phyloP scores from a whole-genome alignment of 2,888 invertebrate genomes.

The Lepidocyrtoides sp. region DNA sequence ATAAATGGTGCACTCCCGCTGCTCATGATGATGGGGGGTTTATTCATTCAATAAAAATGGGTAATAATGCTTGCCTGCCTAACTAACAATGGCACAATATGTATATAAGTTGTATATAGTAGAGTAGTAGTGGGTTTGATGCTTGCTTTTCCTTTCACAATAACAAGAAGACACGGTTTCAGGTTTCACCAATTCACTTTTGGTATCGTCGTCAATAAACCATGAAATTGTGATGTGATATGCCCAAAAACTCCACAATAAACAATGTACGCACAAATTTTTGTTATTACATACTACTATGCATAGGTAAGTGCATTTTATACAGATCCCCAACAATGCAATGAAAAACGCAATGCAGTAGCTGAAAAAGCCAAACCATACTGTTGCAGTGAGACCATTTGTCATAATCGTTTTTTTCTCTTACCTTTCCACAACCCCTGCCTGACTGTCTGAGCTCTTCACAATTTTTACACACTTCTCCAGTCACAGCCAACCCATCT shows the following conservation, averaged over 20 bases:
- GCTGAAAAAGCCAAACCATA: constrained; percentile 41
- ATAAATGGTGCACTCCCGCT: constrained; percentile 61
- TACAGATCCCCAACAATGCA: background rate
- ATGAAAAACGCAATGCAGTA: constrained; percentile 20
- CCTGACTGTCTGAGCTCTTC: constrained; percentile 46
- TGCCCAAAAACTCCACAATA: constrained; percentile 33
- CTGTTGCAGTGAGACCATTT: background rate
- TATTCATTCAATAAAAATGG: constrained; percentile 77
- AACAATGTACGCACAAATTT: constrained; percentile 38
- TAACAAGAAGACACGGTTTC: constrained; percentile 66
- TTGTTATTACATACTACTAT: constrained; percentile 28
- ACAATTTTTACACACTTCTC: constrained; percentile 47
- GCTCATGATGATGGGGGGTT: constrained; percentile 72
- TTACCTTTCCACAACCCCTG: constrained; percentile 66
- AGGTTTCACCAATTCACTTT: constrained; percentile 66
- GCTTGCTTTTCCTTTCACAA: constrained; percentile 62
- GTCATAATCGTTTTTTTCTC: constrained; percentile 18
- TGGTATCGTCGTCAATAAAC: constrained; percentile 71
- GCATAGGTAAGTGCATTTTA: too few relatives aligned
- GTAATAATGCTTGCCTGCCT: constrained; percentile 63
- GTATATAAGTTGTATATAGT: constrained; percentile 6
- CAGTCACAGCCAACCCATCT: constrained; percentile 64
- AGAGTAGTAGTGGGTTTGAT: constrained; percentile 70
- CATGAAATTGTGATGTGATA: constrained; percentile 76
- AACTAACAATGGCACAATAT: constrained; percentile 51